phyloP scores from a whole-genome alignment of 2,888 invertebrate genomes.

The Latrodectus elegans region DNA sequence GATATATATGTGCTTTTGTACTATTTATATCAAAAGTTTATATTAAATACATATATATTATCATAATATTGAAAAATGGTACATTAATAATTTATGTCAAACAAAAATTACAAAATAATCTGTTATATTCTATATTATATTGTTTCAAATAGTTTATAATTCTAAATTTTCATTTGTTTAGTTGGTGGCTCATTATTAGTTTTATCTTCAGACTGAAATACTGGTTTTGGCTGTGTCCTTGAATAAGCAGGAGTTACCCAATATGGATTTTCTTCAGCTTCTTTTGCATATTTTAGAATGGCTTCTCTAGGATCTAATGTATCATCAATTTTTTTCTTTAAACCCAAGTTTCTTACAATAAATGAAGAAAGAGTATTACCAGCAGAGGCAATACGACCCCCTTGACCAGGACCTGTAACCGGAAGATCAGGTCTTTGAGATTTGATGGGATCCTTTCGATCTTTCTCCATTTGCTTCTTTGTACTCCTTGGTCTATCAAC shows the following conservation, averaged over 20 bases:
- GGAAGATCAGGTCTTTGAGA: slow-evolving; percentile 79
- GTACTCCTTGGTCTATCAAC: slow-evolving; percentile 92
- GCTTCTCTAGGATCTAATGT: slow-evolving; percentile 95
- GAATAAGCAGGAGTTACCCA: slow-evolving; percentile 94
- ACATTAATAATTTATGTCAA: too few species aligned
- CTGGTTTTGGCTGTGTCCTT: slow-evolving; percentile 86
- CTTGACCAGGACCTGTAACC: slow-evolving; percentile 79
- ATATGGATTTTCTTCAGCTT: slow-evolving; percentile 95
- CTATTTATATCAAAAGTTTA: too few species aligned
- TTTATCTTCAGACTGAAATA: slow-evolving; percentile 80
- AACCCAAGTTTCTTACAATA: slow-evolving; percentile 94
- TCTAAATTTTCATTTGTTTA: slow-evolving; percentile 40
- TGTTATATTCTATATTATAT: too few species aligned
- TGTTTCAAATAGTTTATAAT: background rate
- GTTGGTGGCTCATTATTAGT: slow-evolving; percentile 72
- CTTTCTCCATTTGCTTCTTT: slow-evolving; percentile 92
- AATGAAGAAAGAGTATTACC: slow-evolving; percentile 97
- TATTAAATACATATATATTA: too few species aligned
- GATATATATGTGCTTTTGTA: too few species aligned
- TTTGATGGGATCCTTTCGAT: slow-evolving; percentile 81
- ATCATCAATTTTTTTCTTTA: slow-evolving; percentile 88
- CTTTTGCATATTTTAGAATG: slow-evolving; percentile 93
- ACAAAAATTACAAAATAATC: too few species aligned
- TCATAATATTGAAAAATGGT: too few species aligned
- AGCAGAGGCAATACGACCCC: slow-evolving; percentile 94